phyloP scores from a whole-genome alignment of 2,888 invertebrate species.

The Drosophila falleni region DNA sequence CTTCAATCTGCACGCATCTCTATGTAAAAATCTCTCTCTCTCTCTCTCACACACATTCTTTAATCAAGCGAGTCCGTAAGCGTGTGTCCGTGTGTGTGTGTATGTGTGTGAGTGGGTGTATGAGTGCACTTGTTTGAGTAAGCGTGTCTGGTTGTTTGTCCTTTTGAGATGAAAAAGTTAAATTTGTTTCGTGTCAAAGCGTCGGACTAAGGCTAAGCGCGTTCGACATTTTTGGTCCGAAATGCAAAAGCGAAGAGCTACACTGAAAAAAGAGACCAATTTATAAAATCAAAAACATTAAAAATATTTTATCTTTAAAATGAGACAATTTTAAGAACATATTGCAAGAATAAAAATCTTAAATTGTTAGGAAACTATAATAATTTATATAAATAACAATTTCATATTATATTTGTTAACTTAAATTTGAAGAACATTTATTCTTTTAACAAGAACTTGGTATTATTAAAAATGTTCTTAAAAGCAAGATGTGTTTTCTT shows the following conservation, averaged over 20 bases:
- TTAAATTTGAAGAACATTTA: too few relatives aligned
- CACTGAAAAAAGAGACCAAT: too few relatives aligned
- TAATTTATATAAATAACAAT: too few relatives aligned
- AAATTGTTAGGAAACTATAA: too few relatives aligned
- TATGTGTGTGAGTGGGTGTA: constrained; percentile 4
- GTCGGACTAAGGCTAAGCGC: constrained; percentile 74
- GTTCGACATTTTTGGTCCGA: constrained; percentile 76
- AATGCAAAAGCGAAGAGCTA: constrained; percentile 63
- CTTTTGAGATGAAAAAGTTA: constrained; percentile 76
- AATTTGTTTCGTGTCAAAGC: constrained; percentile 82
- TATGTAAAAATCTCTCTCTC: constrained; percentile 1
- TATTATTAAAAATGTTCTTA: too few relatives aligned
- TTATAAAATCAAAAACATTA: too few relatives aligned
- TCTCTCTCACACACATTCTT: not conserved
- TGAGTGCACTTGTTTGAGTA: constrained; percentile 1
- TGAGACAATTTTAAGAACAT: too few relatives aligned
- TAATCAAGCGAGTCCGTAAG: constrained; percentile 25
- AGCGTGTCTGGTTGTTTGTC: constrained; percentile 16
- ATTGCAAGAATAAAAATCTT: too few relatives aligned
- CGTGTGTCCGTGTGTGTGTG: constrained; percentile 27
- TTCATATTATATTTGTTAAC: too few relatives aligned
- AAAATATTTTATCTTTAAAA: too few relatives aligned
- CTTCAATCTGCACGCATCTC: constrained; percentile 9
- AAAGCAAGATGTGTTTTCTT: too few relatives aligned
- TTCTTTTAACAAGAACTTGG: too few relatives aligned